phyloP scores from a whole-genome alignment of 2,888 invertebrate genomes.

The Chalcis sispes region DNA sequence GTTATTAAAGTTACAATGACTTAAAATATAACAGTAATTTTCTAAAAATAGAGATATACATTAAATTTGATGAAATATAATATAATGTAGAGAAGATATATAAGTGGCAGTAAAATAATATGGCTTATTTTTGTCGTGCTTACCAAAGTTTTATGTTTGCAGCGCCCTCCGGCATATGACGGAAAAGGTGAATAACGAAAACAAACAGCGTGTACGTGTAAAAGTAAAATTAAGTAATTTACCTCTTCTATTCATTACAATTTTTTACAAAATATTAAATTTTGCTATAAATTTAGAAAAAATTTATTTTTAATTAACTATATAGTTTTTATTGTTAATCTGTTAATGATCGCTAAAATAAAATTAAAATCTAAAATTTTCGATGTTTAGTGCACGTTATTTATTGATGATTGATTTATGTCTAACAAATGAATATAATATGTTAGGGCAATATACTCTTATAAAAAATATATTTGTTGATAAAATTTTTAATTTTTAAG shows the following conservation, averaged over 20 bases:
- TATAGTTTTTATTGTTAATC: too few species aligned
- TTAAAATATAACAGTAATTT: not conserved
- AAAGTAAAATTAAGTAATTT: not conserved
- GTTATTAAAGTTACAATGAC: not conserved
- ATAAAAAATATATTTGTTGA: too few species aligned
- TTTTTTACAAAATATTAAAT: too few species aligned
- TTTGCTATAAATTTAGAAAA: too few species aligned
- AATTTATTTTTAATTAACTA: too few species aligned
- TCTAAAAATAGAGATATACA: constrained; percentile 1
- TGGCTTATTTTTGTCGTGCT: constrained; percentile 55
- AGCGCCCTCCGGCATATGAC: constrained; percentile 52
- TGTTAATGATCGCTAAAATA: too few species aligned
- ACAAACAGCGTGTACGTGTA: not conserved
- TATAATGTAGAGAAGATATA: constrained; percentile 27
- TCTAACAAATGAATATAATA: too few species aligned
- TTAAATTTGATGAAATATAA: constrained; percentile 14
- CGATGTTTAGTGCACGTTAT: too few species aligned
- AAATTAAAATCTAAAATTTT: too few species aligned
- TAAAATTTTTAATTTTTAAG: too few species aligned
- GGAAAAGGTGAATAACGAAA: constrained; percentile 31
- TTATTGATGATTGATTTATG: too few species aligned
- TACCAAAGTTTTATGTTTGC: constrained; percentile 44
- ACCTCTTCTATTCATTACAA: not conserved
- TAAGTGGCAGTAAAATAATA: constrained; percentile 34
- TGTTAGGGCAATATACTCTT: too few species aligned